These are phyloP conservation scores for Myrmecobius fasciatus DNA, from an alignment of 2,113 vertebrate genomes.

Conservation along the genomic window DNA sequence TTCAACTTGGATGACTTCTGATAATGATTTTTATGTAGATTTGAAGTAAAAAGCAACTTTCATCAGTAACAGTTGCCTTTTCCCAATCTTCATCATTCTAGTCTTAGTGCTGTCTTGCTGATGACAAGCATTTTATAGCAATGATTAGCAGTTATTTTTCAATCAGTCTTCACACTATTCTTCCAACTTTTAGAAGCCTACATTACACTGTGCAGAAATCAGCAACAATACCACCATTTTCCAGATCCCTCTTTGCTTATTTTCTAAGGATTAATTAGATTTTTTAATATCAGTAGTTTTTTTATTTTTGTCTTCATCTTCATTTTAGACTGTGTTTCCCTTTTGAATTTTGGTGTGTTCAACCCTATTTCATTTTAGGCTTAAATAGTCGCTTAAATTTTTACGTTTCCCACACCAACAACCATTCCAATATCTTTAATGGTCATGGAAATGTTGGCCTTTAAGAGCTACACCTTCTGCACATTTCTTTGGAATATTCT, in stretches of 20 bases:
- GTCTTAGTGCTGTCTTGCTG: not conserved
- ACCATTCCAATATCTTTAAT: not conserved
- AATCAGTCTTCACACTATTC: not conserved
- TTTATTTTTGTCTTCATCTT: not conserved
- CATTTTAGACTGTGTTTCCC: not conserved
- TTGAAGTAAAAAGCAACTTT: not conserved
- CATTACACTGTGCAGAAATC: not conserved
- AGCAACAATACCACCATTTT: not conserved
- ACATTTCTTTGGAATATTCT: not conserved
- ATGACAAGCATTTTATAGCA: not conserved
- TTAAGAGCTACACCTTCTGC: not conserved
- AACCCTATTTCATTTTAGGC: not conserved
- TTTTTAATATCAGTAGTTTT: not conserved
- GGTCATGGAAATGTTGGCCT: not conserved
- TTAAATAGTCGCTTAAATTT: not conserved
- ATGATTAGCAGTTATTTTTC: not conserved
- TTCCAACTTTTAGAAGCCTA: not conserved
- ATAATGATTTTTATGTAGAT: not conserved
- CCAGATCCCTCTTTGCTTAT: not conserved
- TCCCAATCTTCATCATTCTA: not conserved
- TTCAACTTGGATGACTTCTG: not conserved
- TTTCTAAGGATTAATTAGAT: not conserved
- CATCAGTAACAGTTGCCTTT: not conserved
- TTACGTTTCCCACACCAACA: not conserved
- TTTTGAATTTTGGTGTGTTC: not conserved